These are phyloP conservation scores for Eueremaeus valkanovi DNA, from an alignment of 2,888 invertebrate species.

Conservation along the genomic window DNA sequence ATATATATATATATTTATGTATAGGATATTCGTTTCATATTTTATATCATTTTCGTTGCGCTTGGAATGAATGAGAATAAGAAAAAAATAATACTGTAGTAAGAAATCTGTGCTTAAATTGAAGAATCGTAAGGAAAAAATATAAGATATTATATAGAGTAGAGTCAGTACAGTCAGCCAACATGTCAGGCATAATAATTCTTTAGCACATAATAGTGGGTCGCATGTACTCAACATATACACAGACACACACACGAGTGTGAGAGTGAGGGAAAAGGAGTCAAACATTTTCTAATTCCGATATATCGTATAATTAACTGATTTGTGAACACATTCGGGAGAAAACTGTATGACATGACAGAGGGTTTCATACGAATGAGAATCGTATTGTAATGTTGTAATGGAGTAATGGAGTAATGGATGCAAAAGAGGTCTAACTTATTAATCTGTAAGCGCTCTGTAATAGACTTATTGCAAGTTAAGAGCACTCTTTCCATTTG, in stretches of 20 bases:
- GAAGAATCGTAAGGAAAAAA: not conserved
- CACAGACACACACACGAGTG: not conserved
- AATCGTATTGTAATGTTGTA: conserved; percentile 7
- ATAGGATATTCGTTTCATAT: conserved; percentile 22
- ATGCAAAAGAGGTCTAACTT: not conserved
- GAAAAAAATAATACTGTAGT: not conserved
- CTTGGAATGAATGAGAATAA: not conserved
- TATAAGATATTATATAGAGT: not conserved
- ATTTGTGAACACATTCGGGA: not conserved
- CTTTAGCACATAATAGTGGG: not conserved
- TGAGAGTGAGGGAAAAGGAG: not conserved
- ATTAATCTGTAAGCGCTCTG: conserved; percentile 3
- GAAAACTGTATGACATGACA: conserved; percentile 4
- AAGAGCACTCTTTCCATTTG: conserved; percentile 12
- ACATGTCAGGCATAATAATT: not conserved
- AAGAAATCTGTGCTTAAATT: not conserved
- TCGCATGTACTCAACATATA: not conserved
- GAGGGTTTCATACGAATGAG: not conserved
- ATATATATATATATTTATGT: conserved; percentile 18
- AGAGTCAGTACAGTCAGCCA: not conserved
- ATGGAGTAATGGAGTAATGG: not conserved
- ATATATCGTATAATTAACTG: conserved; percentile 25
- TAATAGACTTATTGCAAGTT: conserved; percentile 1
- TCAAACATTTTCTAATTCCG: conserved; percentile 11
- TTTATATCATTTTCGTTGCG: conserved; percentile 20